Percentiles rank a stretch among this genome's conserved stretches.
Conservation (phyloP, 2,113 vertebrate species). For the Nannobrachium achirus region DNA sequence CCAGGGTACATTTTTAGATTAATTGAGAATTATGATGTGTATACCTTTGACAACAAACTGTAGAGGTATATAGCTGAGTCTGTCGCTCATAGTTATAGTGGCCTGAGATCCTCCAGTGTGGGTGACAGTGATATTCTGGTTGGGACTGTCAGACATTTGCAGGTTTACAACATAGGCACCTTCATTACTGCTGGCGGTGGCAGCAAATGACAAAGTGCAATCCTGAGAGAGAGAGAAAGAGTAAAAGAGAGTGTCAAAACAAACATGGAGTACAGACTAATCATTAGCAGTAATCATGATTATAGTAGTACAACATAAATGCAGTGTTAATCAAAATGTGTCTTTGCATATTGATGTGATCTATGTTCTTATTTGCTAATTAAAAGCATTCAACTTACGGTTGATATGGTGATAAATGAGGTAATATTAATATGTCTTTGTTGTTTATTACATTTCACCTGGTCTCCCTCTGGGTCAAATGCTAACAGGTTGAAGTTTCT, state of each 20-base stretch:
- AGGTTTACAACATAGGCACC: slow-evolving; percentile 39
- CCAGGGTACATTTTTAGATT: too few relatives aligned
- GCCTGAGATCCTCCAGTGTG: not conserved
- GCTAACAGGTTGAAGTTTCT: slow-evolving; percentile 42
- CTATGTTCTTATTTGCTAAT: too few relatives aligned
- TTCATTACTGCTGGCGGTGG: not conserved
- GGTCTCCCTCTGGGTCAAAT: slow-evolving; percentile 51
- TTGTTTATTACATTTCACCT: slow-evolving; percentile 45
- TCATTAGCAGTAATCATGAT: too few relatives aligned
- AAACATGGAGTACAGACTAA: too few relatives aligned
- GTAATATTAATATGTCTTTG: too few relatives aligned
- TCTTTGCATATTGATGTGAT: too few relatives aligned
- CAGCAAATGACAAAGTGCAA: slow-evolving; percentile 35
- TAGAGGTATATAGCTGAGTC: slow-evolving; percentile 57
- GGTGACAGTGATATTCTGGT: slow-evolving; percentile 20
- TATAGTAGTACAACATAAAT: too few relatives aligned
- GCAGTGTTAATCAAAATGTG: too few relatives aligned
- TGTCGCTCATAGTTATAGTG: not conserved
- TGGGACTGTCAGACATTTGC: slow-evolving; percentile 62
- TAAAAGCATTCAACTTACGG: too few relatives aligned
- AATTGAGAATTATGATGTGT: too few relatives aligned
- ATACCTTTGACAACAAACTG: slow-evolving; percentile 57
- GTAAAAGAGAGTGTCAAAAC: not conserved
- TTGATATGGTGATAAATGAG: too few relatives aligned
- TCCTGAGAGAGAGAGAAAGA: slow-evolving; percentile 23